A percentile compares a stretch with the other conserved stretches of the same genome.
Conservation (phyloP, 1,140 invertebrate species). For the Pygmarrhopalites habei region DNA sequence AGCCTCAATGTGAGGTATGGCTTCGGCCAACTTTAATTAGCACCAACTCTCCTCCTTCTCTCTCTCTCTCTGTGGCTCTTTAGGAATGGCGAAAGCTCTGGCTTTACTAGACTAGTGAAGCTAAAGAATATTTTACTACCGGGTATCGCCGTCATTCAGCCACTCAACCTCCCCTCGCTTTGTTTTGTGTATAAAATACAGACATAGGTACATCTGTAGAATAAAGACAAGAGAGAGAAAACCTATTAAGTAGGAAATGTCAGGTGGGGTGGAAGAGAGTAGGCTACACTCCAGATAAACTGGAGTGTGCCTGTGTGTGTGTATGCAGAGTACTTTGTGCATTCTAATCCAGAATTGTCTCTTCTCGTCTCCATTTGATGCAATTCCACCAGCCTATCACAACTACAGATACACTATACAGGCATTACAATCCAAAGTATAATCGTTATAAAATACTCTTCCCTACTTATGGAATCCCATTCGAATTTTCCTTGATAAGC, state of each 20-base stretch:
- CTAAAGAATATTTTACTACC: neutral
- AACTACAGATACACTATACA: neutral
- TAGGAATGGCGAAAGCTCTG: neutral
- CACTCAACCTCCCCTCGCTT: too few relatives aligned
- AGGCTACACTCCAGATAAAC: too few relatives aligned
- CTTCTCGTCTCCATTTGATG: too few relatives aligned
- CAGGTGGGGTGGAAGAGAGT: too few relatives aligned
- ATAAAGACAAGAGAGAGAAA: neutral
- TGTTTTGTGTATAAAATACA: neutral
- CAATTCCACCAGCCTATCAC: too few relatives aligned
- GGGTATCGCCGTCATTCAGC: neutral
- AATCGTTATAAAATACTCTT: neutral
- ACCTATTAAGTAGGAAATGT: neutral
- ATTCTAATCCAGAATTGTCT: too few relatives aligned
- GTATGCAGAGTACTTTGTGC: too few relatives aligned
- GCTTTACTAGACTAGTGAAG: neutral
- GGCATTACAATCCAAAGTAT: neutral
- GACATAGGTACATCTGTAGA: neutral
- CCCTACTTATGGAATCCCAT: neutral
- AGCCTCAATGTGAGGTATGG: slow-evolving; percentile 35
- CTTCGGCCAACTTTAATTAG: slow-evolving; percentile 34
- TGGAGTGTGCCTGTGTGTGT: too few relatives aligned
- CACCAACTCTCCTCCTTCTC: slow-evolving; percentile 10
- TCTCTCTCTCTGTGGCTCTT: neutral
- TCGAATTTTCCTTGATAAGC: neutral